Percentiles rank a stretch among this genome's conserved stretches.
phyloP scores from a whole-genome alignment of 2,113 vertebrate genomes.

The Dicaeum eximium region DNA sequence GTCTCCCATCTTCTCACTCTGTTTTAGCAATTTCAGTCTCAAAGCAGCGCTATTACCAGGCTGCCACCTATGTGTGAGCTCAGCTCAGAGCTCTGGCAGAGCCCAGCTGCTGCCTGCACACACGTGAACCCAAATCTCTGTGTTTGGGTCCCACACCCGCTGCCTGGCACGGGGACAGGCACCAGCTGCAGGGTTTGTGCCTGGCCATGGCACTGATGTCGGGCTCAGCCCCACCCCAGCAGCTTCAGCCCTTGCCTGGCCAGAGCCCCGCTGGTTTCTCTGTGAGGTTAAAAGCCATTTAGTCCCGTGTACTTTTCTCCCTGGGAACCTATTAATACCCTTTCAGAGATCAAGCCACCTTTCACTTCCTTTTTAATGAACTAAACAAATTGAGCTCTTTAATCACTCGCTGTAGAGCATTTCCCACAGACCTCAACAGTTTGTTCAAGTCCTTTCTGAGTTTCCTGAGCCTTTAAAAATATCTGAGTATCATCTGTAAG shows the following conservation, averaged over 20 bases:
- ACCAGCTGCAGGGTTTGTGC: background rate
- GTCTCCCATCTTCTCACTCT: background rate
- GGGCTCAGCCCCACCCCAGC: too few relatives aligned
- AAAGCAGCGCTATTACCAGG: background rate
- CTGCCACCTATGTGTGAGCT: fast-evolving
- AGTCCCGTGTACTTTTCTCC: background rate
- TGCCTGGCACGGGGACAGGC: fast-evolving
- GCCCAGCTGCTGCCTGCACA: background rate
- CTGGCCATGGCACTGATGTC: background rate
- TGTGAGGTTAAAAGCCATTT: background rate
- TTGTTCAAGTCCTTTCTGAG: background rate
- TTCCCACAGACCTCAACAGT: background rate
- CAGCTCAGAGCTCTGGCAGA: background rate
- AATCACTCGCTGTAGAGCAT: background rate
- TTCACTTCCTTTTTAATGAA: background rate
- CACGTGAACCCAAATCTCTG: fast-evolving
- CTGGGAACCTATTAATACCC: background rate
- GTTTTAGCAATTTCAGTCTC: background rate
- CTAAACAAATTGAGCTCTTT: background rate
- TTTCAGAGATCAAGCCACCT: background rate
- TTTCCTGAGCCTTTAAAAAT: background rate
- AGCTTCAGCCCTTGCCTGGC: too few relatives aligned
- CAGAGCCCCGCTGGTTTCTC: too few relatives aligned
- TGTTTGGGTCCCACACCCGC: fast-evolving
- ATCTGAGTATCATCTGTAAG: background rate